These are phyloP conservation scores for Takifugu ocellatus DNA, from an alignment of 2,797 vertebrate species.

Conservation along the genomic window DNA sequence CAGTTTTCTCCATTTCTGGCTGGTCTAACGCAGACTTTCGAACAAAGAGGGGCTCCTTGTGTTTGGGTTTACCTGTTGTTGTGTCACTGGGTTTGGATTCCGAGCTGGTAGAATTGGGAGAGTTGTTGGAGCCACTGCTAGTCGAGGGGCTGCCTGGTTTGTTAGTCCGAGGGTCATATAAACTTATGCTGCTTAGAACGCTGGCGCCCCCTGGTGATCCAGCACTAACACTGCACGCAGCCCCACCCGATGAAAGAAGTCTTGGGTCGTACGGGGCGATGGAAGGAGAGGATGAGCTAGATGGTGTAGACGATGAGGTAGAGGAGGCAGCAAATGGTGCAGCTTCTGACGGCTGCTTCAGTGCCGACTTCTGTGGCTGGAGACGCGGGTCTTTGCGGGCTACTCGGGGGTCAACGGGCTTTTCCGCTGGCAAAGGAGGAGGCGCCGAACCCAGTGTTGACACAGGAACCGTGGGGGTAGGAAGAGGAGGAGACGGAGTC, in stretches of 20 bases:
- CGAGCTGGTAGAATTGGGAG: constrained; percentile 45
- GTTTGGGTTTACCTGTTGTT: constrained; percentile 70
- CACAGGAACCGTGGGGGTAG: constrained; percentile 22
- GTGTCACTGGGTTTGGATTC: constrained; percentile 70
- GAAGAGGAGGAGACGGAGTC: constrained; percentile 46
- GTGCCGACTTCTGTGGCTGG: constrained; percentile 71
- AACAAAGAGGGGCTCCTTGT: constrained; percentile 87
- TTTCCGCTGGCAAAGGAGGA: constrained; percentile 65
- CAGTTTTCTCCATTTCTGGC: constrained; percentile 77
- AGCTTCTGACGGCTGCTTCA: constrained; percentile 61
- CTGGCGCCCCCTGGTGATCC: constrained; percentile 67
- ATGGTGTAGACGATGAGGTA: constrained; percentile 33
- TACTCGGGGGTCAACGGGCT: constrained; percentile 84
- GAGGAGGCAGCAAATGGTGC: constrained; percentile 40
- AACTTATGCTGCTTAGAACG: constrained; percentile 87
- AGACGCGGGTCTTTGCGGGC: constrained; percentile 86
- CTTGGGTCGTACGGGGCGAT: constrained; percentile 90
- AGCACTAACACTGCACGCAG: constrained; percentile 68
- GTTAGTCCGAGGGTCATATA: constrained; percentile 89
- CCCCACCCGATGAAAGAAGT: constrained; percentile 80
- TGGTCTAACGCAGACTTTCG: constrained; percentile 91
- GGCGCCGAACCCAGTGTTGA: constrained; percentile 47
- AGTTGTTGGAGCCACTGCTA: constrained; percentile 50
- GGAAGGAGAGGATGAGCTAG: constrained; percentile 49
- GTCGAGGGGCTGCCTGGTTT: constrained; percentile 68